Evolutionary conservation across 2,797 vertebrate species (phyloP), one percentile per base, ranked within the genome.

Genomic region (Gobio occitaniae): DNA sequence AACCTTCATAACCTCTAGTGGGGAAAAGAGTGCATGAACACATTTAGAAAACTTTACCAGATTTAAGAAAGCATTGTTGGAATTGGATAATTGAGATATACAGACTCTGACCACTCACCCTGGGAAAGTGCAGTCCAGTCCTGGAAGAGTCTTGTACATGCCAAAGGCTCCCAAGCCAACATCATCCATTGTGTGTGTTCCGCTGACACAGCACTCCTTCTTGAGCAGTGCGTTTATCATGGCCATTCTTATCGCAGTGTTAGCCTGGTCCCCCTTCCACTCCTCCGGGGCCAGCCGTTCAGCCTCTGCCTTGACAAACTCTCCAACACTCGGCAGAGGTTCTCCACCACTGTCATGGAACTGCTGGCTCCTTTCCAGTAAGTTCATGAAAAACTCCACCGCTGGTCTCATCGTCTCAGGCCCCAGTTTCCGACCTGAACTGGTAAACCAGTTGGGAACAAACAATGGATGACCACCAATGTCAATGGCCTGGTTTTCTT

Each of bases 41-140:
- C n/a, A 36, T 41, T 87, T 48, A 29, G 11, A 25, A 63, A 48
- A 50, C 8, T 25, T 25, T 25, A 25, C 25, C 25, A 25, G 25
- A 69, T 2, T 54, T 4, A 48, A 69, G 29, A 9, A n/a, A 59
- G 13, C 41, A 61, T 25, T 29, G 36, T 56, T 21, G 8, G 15
- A 48, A 75, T 12, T 54, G 13, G 44, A 7, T 16, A 78, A 69
- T 3, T 21, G 32, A 17, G 36, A 70, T 32, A 44, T 12, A 15
- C 16, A 47, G 7, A 63, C 94, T 63, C n/a, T 29, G 13, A 65
- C 1, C 13, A 65, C 63, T 90, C 90, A 97, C 96, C 93, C 87
- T 11, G 97, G 94, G 78, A 99, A 97, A 54, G 96, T 98, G 89
- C 98, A 99, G 90, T 99, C 98, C 83, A 97, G 90, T 84, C 98